Evolutionary conservation across 2,888 invertebrate species (phyloP).

Genomic region (Drosophila pegasa): DNA sequence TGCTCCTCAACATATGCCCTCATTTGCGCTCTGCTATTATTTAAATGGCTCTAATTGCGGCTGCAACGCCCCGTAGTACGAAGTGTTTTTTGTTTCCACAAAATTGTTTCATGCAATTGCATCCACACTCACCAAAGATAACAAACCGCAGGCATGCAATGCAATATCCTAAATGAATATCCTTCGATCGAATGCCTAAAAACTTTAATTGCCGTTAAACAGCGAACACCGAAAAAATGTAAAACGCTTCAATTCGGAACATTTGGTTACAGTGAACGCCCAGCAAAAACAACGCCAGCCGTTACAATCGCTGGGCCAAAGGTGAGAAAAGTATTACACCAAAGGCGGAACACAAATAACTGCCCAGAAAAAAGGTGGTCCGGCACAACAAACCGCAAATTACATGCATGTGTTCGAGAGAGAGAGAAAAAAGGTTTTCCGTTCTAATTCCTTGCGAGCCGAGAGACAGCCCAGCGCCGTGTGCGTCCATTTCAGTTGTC

Average conservation of each 20-base stretch:
- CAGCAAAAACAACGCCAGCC: slow-evolving; percentile 12
- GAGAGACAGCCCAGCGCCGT: not conserved
- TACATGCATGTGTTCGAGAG: slow-evolving; percentile 61
- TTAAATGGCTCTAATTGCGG: slow-evolving; percentile 69
- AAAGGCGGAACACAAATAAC: slow-evolving; percentile 23
- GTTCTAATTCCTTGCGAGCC: slow-evolving; percentile 44
- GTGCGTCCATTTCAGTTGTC: slow-evolving; percentile 34
- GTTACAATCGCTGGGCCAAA: slow-evolving; percentile 41
- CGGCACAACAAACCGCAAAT: slow-evolving; percentile 65
- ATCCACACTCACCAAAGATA: slow-evolving; percentile 4
- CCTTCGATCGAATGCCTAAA: slow-evolving; percentile 45
- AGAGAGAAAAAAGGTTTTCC: slow-evolving; percentile 26
- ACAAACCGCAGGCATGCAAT: slow-evolving; percentile 59
- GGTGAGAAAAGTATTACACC: slow-evolving; percentile 75
- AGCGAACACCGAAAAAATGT: slow-evolving; percentile 14
- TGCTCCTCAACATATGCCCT: not conserved
- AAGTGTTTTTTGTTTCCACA: slow-evolving; percentile 6
- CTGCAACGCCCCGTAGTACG: slow-evolving; percentile 50
- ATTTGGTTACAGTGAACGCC: slow-evolving; percentile 44
- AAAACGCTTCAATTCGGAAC: slow-evolving; percentile 32
- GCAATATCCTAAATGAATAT: slow-evolving; percentile 44
- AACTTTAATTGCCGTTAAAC: slow-evolving; percentile 51
- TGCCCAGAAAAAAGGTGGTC: not conserved
- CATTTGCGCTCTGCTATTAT: slow-evolving; percentile 8
- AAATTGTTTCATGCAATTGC: slow-evolving; percentile 23